Evolutionary conservation across 2,797 vertebrate species (phyloP).

Genomic region (Sebastes steindachneri): DNA sequence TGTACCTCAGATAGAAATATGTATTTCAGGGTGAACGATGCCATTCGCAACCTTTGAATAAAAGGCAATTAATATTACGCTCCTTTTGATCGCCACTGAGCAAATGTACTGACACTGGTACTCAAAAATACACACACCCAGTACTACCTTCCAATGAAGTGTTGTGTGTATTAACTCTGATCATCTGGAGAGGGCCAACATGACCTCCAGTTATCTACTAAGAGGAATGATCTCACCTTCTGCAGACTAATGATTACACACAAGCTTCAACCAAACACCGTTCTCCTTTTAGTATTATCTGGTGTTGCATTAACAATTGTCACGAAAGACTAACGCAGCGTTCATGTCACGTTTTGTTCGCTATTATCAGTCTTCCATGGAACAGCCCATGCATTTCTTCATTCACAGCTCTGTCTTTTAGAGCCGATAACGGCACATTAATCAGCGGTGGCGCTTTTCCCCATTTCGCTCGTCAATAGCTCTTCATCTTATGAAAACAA

Average conservation of each 20-base stretch:
- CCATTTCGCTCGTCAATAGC: neutral
- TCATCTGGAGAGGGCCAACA: neutral
- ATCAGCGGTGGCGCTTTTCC: neutral
- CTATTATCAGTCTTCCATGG: neutral
- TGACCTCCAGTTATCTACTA: neutral
- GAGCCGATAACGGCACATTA: neutral
- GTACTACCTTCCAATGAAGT: neutral
- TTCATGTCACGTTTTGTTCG: neutral
- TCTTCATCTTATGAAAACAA: neutral
- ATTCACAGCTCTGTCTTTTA: neutral
- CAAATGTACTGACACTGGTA: neutral
- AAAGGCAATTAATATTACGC: neutral
- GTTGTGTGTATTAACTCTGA: neutral
- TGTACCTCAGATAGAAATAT: neutral
- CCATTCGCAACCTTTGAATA: neutral
- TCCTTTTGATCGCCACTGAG: neutral
- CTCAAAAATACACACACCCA: neutral
- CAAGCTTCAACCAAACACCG: neutral
- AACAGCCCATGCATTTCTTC: neutral
- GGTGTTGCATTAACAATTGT: neutral
- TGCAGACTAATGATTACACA: conserved; percentile 19
- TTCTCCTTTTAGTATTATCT: neutral
- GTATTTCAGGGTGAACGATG: neutral
- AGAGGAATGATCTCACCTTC: neutral
- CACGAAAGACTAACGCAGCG: neutral